Evolutionary conservation across 1,140 invertebrate genomes (phyloP).

Genomic region (Camponotus floridanus): DNA sequence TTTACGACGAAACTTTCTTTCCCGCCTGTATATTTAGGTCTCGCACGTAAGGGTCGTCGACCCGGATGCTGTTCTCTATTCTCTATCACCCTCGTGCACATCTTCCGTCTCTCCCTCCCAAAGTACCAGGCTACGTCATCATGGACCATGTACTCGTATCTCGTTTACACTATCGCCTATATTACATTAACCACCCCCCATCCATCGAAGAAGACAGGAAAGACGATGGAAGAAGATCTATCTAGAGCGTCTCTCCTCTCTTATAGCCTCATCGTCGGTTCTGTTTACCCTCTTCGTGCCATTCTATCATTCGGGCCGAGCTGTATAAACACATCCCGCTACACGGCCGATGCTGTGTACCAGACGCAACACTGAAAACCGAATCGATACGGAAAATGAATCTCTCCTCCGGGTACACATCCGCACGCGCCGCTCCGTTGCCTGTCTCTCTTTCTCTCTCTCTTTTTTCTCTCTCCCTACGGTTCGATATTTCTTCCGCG

Average conservation of each 20-base stretch:
- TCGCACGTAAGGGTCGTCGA: constrained; percentile 18
- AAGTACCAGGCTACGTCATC: constrained; percentile 12
- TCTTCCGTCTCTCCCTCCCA: neutral
- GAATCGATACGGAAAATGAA: constrained; percentile 60
- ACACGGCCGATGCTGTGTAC: constrained; percentile 5
- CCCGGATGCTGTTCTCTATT: constrained; percentile 12
- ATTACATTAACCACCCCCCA: constrained; percentile 21
- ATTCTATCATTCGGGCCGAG: constrained; percentile 6
- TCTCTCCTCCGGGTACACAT: constrained; percentile 38
- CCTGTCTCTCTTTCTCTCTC: neutral
- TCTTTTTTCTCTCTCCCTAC: neutral
- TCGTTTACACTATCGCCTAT: constrained; percentile 41
- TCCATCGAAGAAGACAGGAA: neutral
- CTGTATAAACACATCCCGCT: constrained; percentile 30
- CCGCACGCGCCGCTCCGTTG: neutral
- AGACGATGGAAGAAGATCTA: constrained; percentile 1
- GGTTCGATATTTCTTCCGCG: constrained; percentile 30
- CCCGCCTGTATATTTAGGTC: constrained; percentile 40
- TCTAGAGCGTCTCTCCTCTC: neutral
- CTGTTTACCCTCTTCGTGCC: constrained; percentile 37
- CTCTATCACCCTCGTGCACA: neutral
- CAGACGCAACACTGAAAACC: constrained; percentile 53
- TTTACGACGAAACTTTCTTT: constrained; percentile 1
- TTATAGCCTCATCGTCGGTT: neutral
- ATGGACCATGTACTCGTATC: constrained; percentile 20